Base-by-base conservation (phyloP, 2,797 vertebrate species). In the Typhlichthys eigenmanni region DNA sequence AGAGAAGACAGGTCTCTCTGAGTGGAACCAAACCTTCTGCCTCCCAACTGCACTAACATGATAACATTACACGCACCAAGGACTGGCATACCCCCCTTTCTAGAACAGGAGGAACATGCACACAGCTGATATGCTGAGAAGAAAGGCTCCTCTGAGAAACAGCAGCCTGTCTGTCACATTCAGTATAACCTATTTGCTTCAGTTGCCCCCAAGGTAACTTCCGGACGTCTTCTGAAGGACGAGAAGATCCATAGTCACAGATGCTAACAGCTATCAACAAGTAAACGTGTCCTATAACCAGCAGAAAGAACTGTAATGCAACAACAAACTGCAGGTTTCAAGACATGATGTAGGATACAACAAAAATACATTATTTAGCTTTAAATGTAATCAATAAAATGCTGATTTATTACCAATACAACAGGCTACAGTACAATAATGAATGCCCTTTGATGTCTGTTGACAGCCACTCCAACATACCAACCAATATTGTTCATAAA, bases 11-110 rank as follows among this genome's bases (percentile, higher is more conserved):
- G 66, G 80, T 80, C 63, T 1, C 51, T 80, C 82, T 13, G 64
- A 86, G 78, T 71, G 79, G 66, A 82, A 84, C 83, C 87, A 88
- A 85, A 67, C 72, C 77, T 68, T 53, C 60, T 34, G 55, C 79
- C 71, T 75, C 72, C 74, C 78, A 55, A 74, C 81, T 14, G 73
- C 79, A 82, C 72, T 72, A 69, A 83, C 70, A 64, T 66, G 88
- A 89, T 87, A 88, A 86, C 71, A 73, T 74, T 56, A 48, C 66
- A 75, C 71, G 68, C 76, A 83, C 85, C 76, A 83, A 82, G 80
- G 76, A 83, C 66, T 74, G 84, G 67, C 71, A 75, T 75, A 69
- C 78, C 79, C 56, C 61, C 57, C 72, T 74, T 68, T 78, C 72
- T 79, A 80, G 75, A 85, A 80, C 34, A 69, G 68, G 74, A 72